Percentiles rank a stretch among this genome's conserved stretches.
Conservation (phyloP, 2,113 vertebrate species). For the Dicentrarchus labrax region DNA sequence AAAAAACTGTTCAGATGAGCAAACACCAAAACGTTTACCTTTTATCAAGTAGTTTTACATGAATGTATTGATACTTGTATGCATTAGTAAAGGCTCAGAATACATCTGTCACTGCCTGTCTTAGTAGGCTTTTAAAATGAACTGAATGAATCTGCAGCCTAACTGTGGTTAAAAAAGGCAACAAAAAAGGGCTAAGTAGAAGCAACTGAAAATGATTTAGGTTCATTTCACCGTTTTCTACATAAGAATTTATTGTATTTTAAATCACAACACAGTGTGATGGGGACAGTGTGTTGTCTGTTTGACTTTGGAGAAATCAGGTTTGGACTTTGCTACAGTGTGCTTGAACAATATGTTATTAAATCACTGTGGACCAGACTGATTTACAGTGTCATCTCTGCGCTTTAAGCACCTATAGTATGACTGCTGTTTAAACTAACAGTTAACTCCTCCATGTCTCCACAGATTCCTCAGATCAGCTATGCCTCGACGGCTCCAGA, state of each 20-base stretch:
- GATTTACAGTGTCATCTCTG: neutral
- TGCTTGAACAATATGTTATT: neutral
- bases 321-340: neutral
- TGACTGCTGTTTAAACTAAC: neutral
- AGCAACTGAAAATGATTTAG: neutral
- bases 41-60: too few relatives aligned
- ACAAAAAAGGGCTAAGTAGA: too few relatives aligned
- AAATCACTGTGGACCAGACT: neutral
- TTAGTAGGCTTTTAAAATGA: neutral
- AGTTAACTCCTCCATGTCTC: neutral
- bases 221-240: too few relatives aligned
- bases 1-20: too few relatives aligned
- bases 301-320: neutral
- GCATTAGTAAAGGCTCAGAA: neutral
- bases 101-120: neutral
- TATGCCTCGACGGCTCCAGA: constrained; percentile 98
- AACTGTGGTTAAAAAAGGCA: too few relatives aligned
- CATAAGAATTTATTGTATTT: too few relatives aligned
- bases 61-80: neutral
- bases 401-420: too few relatives aligned
- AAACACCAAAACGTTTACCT: too few relatives aligned
- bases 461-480: constrained; percentile 99
- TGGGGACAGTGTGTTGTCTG: too few relatives aligned
- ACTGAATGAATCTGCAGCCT: neutral
- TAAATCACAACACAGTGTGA: too few relatives aligned